Base-by-base conservation (phyloP, 2,888 invertebrate genomes). In the Drosophila neutralis region DNA sequence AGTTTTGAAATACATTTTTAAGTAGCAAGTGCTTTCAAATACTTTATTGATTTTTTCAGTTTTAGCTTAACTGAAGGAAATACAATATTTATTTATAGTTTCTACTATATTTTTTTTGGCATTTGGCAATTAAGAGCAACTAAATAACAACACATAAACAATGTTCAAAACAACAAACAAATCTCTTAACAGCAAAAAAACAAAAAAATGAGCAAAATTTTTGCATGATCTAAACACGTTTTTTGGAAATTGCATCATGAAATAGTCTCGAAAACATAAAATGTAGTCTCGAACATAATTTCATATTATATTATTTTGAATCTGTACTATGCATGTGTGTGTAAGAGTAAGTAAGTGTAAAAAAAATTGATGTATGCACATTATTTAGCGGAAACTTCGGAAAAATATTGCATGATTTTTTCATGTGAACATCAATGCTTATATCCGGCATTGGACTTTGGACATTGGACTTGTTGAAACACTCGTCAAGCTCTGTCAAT, bases 61-160 rank as follows among this genome's bases (percentile, higher is more conserved):
- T 78, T 59, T 76, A 76, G 80, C 71, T 58, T 64, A 57, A 29
- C 21, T 54, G 40, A 42, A 48, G 33, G 45, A 35, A 45, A 64
- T 53, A 51, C 53, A 60, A 57, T 74, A 76, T 57, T 57, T 51
- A 64, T 65, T 73, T 70, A 83, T 70, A 68, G 27, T 42, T 67
- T 54, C 4, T 4, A 38, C 11, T 29, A 68, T 52, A 73, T 68
- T 70, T 59, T 59, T 60, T 66, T 65, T 72, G 29, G 42, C 69
- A 75, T 77, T 78, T 21, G 21, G 21, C 21, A 73, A 61, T 68
- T 76, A 79, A 85, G 85, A 89, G 85, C 85, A 85, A 89, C 73
- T 85, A 87, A 85, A 87, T 75, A 73, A 52, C 58, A 59, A 84
- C 87, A 89, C 84, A 67, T 89, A 83, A 85, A 88, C 85, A 74